Percentiles rank a stretch among this genome's conserved stretches.
Conservation (phyloP, 2,113 vertebrate genomes). For the Phyllostomus hastatus region DNA sequence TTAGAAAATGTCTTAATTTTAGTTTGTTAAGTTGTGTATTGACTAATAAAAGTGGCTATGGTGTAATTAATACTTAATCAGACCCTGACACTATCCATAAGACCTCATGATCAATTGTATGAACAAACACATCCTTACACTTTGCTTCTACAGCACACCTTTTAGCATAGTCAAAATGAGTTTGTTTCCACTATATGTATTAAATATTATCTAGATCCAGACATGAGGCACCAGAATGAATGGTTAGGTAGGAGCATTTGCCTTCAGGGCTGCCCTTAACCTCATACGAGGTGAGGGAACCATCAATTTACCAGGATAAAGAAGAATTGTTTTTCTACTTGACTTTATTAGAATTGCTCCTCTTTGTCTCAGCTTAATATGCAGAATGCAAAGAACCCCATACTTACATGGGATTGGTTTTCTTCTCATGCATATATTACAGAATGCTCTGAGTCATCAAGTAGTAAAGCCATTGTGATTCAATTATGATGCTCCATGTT, state of each 20-base stretch:
- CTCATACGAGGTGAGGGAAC: background rate
- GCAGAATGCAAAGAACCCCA: background rate
- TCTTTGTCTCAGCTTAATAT: background rate
- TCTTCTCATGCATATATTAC: background rate
- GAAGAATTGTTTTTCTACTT: background rate
- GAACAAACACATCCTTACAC: background rate
- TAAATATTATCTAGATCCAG: background rate
- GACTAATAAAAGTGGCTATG: background rate
- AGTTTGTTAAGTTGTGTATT: background rate
- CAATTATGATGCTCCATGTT: background rate
- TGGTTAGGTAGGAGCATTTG: background rate
- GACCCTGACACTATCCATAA: background rate
- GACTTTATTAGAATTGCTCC: background rate
- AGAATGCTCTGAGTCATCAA: background rate
- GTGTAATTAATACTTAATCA: background rate
- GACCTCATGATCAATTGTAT: background rate
- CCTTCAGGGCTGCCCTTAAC: background rate
- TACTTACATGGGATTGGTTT: background rate
- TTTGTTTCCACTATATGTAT: background rate
- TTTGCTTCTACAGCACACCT: background rate
- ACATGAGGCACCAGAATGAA: background rate
- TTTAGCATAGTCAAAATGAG: background rate
- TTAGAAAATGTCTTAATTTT: slow-evolving; percentile 13
- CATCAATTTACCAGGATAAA: background rate
- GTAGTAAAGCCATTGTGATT: background rate